These are phyloP conservation scores for Mergus octosetaceus DNA, from an alignment of 2,797 vertebrate genomes.

Conservation along the genomic window DNA sequence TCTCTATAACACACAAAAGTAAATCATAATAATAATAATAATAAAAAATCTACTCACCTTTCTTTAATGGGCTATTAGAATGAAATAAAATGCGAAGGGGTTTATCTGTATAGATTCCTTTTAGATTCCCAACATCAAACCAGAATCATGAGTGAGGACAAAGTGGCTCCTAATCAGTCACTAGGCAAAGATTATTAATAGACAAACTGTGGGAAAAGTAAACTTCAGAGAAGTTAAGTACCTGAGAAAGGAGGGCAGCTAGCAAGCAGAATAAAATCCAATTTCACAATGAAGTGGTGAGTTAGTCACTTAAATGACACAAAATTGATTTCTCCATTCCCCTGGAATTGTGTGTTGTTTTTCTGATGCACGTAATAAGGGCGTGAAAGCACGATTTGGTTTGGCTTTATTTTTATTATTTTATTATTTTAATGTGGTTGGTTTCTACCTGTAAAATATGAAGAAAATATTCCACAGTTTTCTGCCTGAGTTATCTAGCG, in stretches of 20 bases:
- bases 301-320: background rate
- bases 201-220: slow-evolving; percentile 61
- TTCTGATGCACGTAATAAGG: background rate
- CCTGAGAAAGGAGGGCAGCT: slow-evolving; percentile 12
- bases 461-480: background rate
- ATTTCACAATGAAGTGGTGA: background rate
- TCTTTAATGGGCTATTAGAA: background rate
- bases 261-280: slow-evolving; percentile 14
- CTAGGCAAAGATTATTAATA: slow-evolving; percentile 13
- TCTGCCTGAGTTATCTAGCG: background rate
- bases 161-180: slow-evolving; percentile 39
- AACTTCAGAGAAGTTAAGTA: slow-evolving; percentile 42
- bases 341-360: background rate
- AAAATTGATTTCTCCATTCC: background rate
- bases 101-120: background rate
- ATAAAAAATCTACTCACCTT: background rate
- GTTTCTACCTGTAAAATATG: background rate
- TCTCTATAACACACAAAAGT: background rate
- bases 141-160: background rate
- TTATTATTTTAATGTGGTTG: background rate
- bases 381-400: background rate
- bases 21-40: too few relatives aligned
- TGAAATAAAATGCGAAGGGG: background rate
- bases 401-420: background rate
- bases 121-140: background rate